Evolutionary conservation across 2,113 vertebrate genomes (phyloP).

Genomic region (Syrrhaptes paradoxus): DNA sequence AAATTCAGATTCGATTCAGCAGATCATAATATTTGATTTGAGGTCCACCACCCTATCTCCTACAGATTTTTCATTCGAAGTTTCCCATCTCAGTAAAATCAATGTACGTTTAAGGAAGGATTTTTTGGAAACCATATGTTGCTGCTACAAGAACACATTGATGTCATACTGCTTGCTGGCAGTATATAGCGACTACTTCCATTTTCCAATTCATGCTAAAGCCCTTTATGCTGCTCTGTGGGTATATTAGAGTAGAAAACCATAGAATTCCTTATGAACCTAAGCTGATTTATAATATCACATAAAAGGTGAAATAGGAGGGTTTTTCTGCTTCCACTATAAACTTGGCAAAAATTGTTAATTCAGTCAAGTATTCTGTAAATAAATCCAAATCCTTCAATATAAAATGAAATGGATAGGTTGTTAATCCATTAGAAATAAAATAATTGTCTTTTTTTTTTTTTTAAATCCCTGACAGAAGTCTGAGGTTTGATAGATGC

Average conservation of each 20-base stretch:
- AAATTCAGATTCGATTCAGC: constrained; percentile 56
- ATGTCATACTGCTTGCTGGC: constrained; percentile 35
- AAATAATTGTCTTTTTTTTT: not conserved
- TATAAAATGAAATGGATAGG: not conserved
- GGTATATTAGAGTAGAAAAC: not conserved
- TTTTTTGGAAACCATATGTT: constrained; percentile 63
- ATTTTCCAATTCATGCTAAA: constrained; percentile 3
- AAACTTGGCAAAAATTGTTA: constrained; percentile 42
- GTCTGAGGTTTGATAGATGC: not conserved
- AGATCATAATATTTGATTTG: constrained; percentile 63
- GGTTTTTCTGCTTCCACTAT: not conserved
- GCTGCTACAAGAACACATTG: constrained; percentile 31
- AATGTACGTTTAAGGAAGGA: constrained; percentile 31
- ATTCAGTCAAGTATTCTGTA: constrained; percentile 42
- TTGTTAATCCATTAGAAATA: constrained; percentile 31
- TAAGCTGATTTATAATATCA: constrained; percentile 29
- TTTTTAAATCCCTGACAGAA: not conserved
- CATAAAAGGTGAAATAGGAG: constrained; percentile 41
- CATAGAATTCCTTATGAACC: not conserved
- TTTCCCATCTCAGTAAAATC: constrained; percentile 32
- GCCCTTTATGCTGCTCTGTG: not conserved
- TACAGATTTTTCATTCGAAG: constrained; percentile 15
- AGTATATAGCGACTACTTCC: not conserved
- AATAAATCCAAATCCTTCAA: constrained; percentile 2
- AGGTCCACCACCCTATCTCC: constrained; percentile 31